These are phyloP conservation scores for Pachypeltis micranthus DNA, from an alignment of 1,140 invertebrate species.

Conservation along the genomic window DNA sequence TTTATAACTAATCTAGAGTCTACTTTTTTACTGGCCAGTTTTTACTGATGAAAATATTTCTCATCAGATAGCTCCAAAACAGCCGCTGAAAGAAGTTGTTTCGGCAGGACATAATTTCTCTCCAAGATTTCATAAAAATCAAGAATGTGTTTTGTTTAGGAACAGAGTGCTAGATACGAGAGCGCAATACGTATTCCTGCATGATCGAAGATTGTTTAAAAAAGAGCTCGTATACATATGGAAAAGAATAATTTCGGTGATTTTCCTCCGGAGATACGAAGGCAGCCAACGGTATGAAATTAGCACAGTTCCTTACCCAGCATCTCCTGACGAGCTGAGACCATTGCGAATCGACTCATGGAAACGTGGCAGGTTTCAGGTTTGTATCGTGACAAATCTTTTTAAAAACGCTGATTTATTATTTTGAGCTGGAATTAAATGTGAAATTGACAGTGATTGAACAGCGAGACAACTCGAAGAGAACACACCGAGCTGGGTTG, in stretches of 20 bases:
- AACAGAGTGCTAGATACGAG: conserved; percentile 53
- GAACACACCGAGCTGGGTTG: too few species aligned
- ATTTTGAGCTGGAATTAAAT: too few species aligned
- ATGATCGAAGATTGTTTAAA: conserved; percentile 52
- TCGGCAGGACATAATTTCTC: too few species aligned
- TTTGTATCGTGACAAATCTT: too few species aligned
- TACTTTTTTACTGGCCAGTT: too few species aligned
- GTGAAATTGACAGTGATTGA: too few species aligned
- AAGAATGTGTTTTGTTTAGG: conserved; percentile 32
- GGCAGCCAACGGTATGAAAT: conserved; percentile 48
- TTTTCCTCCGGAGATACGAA: conserved; percentile 51
- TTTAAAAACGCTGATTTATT: too few species aligned
- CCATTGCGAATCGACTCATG: conserved; percentile 50
- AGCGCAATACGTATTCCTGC: conserved; percentile 52
- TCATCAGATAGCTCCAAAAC: too few species aligned
- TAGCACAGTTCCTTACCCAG: conserved; percentile 56
- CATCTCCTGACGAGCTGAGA: conserved; percentile 36
- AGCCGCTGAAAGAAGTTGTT: too few species aligned
- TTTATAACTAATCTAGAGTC: too few species aligned
- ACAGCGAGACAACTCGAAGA: too few species aligned
- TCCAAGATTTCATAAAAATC: background rate
- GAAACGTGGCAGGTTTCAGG: conserved; percentile 33
- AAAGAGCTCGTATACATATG: conserved; percentile 56
- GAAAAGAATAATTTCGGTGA: conserved; percentile 59
- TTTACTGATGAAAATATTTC: too few species aligned